Base-by-base conservation (phyloP, 2,888 invertebrate genomes). In the Andrena praecox region DNA sequence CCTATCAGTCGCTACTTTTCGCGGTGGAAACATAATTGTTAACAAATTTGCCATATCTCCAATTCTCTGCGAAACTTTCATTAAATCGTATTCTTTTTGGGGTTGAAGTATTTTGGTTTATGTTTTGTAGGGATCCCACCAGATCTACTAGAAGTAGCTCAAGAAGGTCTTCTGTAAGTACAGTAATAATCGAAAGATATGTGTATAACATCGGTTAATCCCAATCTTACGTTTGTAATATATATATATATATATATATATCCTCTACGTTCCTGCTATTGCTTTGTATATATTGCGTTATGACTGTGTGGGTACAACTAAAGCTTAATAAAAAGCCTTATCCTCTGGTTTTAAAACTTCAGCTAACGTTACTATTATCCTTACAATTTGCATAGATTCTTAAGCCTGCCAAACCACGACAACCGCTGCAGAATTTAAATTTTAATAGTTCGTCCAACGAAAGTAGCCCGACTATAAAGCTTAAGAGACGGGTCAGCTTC, bases 401-500 rank as follows among this genome's bases (percentile, higher is more conserved):
- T 24, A 93, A 93, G 76, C 80, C 89, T 48, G 80, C 90, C 2
- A 93, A 92, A 84, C 81, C 83, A 27, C 86, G 90, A 2, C 90
- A 89, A 68, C 88, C 91, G 8, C 80, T 92, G 16, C 90, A 91
- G 84, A 85, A 84, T 82, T 88, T 89, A 35, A 89, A 89, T 62
- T 75, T 86, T 7, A 84, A 88, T 80, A 68, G 76, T 16, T 85
- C 90, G 3, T 87, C 88, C 0, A 72, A 77, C 2, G 92, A 93
- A 78, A 89, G 33, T 33, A 91, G 85, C 74, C 90, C 91, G 2
- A 35, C 52, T 52, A 27, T 83, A 27, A 93, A 90, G 80, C 20
- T 85, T 10, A 93, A 91, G 74, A 89, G 93, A 64, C 90, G 93
- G 27, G 93, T 93, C 42, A 93, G 93, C 82, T 93, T 93, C 80